Conservation (phyloP, 2,888 invertebrate genomes). For the Temnothorax unifasciatus region DNA sequence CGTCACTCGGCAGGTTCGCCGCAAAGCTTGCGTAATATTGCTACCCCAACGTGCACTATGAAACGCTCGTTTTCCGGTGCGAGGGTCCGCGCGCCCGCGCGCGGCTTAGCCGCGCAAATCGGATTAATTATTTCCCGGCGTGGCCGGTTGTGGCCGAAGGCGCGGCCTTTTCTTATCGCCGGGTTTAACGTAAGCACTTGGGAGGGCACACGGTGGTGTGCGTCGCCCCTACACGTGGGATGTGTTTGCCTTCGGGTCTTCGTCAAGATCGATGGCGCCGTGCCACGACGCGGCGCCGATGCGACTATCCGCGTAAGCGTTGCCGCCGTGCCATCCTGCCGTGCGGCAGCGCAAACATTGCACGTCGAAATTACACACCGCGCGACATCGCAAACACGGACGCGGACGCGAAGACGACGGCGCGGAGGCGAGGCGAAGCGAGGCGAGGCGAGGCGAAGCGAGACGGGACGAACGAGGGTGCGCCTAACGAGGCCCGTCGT, state of each 20-base stretch:
- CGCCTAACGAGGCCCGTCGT: slow-evolving; percentile 51
- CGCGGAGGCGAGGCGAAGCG: background rate
- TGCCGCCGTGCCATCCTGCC: slow-evolving; percentile 17
- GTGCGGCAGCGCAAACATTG: slow-evolving; percentile 64
- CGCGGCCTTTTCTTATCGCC: slow-evolving; percentile 49
- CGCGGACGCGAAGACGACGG: slow-evolving; percentile 29
- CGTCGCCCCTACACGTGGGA: background rate
- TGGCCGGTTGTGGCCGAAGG: slow-evolving; percentile 36
- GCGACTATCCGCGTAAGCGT: slow-evolving; percentile 35
- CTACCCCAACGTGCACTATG: background rate
- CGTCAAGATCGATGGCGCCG: slow-evolving; percentile 52
- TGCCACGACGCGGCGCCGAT: slow-evolving; percentile 40
- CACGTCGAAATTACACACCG: slow-evolving; percentile 66
- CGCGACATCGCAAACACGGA: slow-evolving; percentile 60
- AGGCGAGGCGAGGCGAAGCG: background rate
- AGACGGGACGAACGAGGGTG: slow-evolving; percentile 28
- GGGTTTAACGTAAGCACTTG: slow-evolving; percentile 41
- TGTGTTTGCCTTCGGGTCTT: slow-evolving; percentile 44
- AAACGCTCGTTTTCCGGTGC: slow-evolving; percentile 41
- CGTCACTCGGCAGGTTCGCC: background rate
- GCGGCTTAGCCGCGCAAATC: slow-evolving; percentile 51
- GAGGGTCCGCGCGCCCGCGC: slow-evolving; percentile 4
- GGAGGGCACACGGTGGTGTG: background rate
- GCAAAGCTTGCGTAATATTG: slow-evolving; percentile 9
- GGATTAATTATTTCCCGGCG: slow-evolving; percentile 54